Base-by-base conservation (phyloP, 2,888 invertebrate genomes). In the Drosophila fungiperda region DNA sequence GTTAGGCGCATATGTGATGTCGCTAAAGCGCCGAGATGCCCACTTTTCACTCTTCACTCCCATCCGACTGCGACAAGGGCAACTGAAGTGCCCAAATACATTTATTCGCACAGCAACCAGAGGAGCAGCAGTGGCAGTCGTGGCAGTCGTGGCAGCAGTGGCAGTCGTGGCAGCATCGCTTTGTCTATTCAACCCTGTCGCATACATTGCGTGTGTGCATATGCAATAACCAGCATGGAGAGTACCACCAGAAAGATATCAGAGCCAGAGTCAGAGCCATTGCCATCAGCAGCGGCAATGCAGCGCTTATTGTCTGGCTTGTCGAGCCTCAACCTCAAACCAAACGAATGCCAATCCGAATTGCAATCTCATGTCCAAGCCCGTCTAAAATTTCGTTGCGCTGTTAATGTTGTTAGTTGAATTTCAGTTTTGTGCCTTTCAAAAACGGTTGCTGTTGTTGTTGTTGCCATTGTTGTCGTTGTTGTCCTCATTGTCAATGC, bases 1-100 rank as follows among this genome's bases (percentile, higher is more conserved):
- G 90, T 92, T 92, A 92, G 91, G 75, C 91, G 90, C 92, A 92
- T 92, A 92, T 92, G 92, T 80, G 91, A 82, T 89, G 80, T 83
- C 82, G 87, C 76, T 78, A 71, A 70, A 72, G 65, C 76, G 76
- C 79, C 80, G 23, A 73, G 67, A 79, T 68, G 75, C 68, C 72
- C 67, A 63, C 66, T 40, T 71, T 73, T 79, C 65, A 42, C 35
- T 20, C 49, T 4, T 26, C 8, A 5, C 5, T 29, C 5, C 29
- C 29, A 29, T 6, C 29, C 29, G 76, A 74, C 79, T 81, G 69
- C 54, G 76, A 83, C 84, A 68, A 72, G 73, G 66, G 74, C 45
- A 71, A 70, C 62, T 72, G 84, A 68, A 89, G 87, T 84, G 73
- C 90, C 90, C 66, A 82, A 89, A 89, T 84, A 74, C 83, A 76